phyloP scores from a whole-genome alignment of 2,797 vertebrate genomes.

The Scyliorhinus canicula region DNA sequence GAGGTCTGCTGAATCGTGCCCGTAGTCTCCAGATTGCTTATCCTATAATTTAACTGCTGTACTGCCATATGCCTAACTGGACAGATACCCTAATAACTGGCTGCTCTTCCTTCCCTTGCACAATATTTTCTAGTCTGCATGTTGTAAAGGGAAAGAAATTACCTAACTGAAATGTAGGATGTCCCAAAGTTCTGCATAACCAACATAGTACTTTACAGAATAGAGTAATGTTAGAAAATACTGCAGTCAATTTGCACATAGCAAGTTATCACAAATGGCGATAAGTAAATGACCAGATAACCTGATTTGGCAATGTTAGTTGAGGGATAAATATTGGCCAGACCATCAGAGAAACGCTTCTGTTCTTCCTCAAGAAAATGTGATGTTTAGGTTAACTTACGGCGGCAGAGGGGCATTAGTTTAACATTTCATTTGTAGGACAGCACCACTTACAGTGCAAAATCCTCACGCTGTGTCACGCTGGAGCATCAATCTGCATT shows the following conservation, averaged over 20 bases:
- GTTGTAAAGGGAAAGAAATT: neutral
- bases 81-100: neutral
- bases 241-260: neutral
- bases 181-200: neutral
- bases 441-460: neutral
- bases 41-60: neutral
- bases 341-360: neutral
- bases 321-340: neutral
- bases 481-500: neutral
- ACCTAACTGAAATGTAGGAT: neutral
- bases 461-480: too few species aligned
- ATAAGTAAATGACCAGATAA: neutral
- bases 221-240: neutral
- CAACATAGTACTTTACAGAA: neutral
- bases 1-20: too few species aligned
- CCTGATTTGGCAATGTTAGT: neutral
- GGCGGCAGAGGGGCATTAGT: neutral
- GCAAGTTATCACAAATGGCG: neutral
- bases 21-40: neutral
- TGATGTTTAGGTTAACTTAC: neutral
- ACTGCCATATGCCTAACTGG: neutral
- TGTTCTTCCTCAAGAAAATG: neutral
- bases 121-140: neutral
- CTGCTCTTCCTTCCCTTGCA: neutral
- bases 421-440: neutral